phyloP scores from a whole-genome alignment of 2,113 vertebrate species.

The Passerina amoena region DNA sequence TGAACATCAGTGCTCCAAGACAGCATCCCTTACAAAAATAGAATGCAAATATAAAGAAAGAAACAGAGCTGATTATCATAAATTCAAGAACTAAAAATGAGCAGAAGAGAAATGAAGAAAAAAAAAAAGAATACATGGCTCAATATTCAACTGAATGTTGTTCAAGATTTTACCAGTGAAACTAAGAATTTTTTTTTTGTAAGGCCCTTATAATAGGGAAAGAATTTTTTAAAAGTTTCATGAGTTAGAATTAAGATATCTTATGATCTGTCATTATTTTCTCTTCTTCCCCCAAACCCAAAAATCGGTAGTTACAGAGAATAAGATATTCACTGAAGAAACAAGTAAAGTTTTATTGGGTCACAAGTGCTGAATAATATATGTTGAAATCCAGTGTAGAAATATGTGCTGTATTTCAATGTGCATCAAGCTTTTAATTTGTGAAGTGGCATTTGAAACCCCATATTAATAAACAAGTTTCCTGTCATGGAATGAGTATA shows the following conservation, averaged over 20 bases:
- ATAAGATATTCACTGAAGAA: background rate
- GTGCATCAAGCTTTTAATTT: background rate
- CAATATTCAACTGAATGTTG: background rate
- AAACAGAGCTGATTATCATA: background rate
- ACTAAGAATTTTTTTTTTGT: background rate
- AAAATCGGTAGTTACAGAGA: background rate
- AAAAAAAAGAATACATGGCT: background rate
- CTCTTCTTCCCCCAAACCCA: background rate
- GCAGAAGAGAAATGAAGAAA: background rate
- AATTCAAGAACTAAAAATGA: background rate
- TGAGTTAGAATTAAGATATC: background rate
- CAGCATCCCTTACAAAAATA: background rate
- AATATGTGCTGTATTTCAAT: background rate
- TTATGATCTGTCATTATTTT: background rate
- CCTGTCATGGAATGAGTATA: background rate
- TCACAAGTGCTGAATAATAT: background rate
- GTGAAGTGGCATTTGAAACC: background rate
- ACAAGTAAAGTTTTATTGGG: background rate
- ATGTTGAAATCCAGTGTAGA: background rate
- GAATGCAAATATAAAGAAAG: background rate
- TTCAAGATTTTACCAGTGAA: background rate
- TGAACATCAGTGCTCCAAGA: conserved; percentile 18
- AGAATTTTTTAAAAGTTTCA: background rate
- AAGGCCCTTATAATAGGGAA: background rate
- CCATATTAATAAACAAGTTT: background rate